These are phyloP conservation scores for Trachops cirrhosus DNA, from an alignment of 2,797 vertebrate genomes.

Conservation along the genomic window DNA sequence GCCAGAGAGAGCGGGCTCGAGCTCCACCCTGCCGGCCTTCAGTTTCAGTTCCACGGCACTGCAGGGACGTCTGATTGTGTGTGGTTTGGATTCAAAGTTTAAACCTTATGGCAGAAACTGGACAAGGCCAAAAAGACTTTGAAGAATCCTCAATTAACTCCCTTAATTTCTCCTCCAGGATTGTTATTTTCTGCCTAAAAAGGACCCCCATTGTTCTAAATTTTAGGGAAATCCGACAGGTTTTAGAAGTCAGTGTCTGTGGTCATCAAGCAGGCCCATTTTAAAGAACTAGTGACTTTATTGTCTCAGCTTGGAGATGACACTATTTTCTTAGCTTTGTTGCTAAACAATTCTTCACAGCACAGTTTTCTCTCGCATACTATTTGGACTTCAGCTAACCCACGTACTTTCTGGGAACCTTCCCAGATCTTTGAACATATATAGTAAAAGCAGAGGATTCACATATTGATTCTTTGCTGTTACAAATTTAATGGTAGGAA, in stretches of 20 bases:
- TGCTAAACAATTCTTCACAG: neutral
- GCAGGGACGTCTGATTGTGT: neutral
- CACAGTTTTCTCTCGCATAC: neutral
- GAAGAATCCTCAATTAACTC: neutral
- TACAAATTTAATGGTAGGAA: conserved; percentile 6
- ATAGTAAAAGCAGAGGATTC: neutral
- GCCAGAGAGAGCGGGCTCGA: neutral
- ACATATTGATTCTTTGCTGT: conserved; percentile 7
- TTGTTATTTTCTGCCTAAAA: neutral
- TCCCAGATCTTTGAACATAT: neutral
- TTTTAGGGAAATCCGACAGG: neutral
- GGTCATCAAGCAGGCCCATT: neutral
- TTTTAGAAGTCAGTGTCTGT: neutral
- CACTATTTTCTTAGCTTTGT: neutral
- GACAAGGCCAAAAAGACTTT: neutral
- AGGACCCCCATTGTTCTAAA: neutral
- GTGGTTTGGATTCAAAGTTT: neutral
- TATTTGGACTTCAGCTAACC: conserved; percentile 22
- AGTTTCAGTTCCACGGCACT: neutral
- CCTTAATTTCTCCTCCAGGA: neutral
- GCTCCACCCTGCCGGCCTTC: neutral
- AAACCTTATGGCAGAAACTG: neutral
- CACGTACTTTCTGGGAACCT: neutral
- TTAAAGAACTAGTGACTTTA: neutral
- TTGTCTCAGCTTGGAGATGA: neutral